Base-by-base conservation (phyloP, 1,140 invertebrate species). In the Orius insidiosus region DNA sequence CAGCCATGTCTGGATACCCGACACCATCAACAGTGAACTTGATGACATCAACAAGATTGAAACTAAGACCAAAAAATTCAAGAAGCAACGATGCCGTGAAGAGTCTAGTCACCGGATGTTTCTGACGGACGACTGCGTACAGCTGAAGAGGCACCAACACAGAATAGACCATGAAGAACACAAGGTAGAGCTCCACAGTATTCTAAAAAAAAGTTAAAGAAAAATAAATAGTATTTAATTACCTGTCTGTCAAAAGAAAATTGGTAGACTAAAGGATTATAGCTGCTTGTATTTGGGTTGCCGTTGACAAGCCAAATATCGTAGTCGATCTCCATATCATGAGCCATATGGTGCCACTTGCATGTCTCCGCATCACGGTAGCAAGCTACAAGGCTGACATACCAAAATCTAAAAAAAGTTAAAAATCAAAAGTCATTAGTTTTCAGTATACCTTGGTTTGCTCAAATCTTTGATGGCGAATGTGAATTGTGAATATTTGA, bases 221-320 rank as follows among this genome's bases (percentile, higher is more conserved):
- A 50, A 16, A 24, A 11, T 32, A 4, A 11, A 49, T 41, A 15
- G 24, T 7, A 14, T 14, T 18, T 30, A 45, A 42, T 51, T 54
- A 70, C 70, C 60, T 93, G 87, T 60, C 80, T 74, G 62, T 98
- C 92, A 67, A 93, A 96, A 2, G 90, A 95, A 62, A 95, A 96
- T 62, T 98, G 90, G 66, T 90, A 92, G 49, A 86, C 78, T 55
- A 96, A 73, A 47, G 80, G 81, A 63, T 87, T 92, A 51, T 78
- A 78, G 15, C 75, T 71, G 46, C 78, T 84, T 49, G 71, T 68
- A 56, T 87, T 85, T 0, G 93, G 92, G 65, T 90, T 85, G 35
- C 92, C 89, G 70, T 97, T 97, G 0, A 96, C 90, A 16, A 97
- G 67, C 80, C 88, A 93, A 49, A 98, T 81, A 62, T 98, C 85